phyloP scores from a whole-genome alignment of 1,140 invertebrate genomes.

The Delia radicum region DNA sequence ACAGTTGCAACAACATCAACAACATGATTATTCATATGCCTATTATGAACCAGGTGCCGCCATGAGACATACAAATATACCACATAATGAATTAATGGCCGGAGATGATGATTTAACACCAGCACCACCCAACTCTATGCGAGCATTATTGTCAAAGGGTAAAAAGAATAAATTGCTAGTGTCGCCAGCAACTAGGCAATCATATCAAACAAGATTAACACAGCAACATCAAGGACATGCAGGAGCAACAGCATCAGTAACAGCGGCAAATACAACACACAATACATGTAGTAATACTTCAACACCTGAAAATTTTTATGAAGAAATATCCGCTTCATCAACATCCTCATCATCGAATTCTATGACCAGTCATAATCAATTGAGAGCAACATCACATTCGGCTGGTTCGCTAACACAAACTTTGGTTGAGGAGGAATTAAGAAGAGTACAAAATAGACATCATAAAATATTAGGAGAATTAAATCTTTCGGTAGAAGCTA shows the following conservation, averaged over 20 bases:
- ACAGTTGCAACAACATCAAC: constrained; percentile 29
- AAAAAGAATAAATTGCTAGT: constrained; percentile 50
- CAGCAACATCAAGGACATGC: constrained; percentile 57
- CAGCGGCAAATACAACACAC: background rate
- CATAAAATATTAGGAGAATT: constrained; percentile 79
- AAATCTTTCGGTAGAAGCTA: constrained; percentile 83
- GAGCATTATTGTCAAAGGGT: constrained; percentile 49
- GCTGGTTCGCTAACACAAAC: constrained; percentile 63
- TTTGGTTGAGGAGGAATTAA: constrained; percentile 77
- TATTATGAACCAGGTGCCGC: constrained; percentile 70
- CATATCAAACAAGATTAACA: constrained; percentile 49
- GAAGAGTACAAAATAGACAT: constrained; percentile 74
- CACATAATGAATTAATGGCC: constrained; percentile 60
- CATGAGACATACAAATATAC: constrained; percentile 62
- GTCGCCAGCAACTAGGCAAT: constrained; percentile 41
- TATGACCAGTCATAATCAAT: constrained; percentile 34
- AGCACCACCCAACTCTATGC: constrained; percentile 56
- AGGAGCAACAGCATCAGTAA: background rate
- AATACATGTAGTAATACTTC: constrained; percentile 56
- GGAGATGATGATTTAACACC: constrained; percentile 51
- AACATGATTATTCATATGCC: constrained; percentile 69
- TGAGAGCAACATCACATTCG: constrained; percentile 41
- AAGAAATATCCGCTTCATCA: constrained; percentile 68
- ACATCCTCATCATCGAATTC: constrained; percentile 9
- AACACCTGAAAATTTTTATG: constrained; percentile 84